Evolutionary conservation across 2,888 invertebrate genomes (phyloP).

Genomic region (Scaptomyza polygonia): DNA sequence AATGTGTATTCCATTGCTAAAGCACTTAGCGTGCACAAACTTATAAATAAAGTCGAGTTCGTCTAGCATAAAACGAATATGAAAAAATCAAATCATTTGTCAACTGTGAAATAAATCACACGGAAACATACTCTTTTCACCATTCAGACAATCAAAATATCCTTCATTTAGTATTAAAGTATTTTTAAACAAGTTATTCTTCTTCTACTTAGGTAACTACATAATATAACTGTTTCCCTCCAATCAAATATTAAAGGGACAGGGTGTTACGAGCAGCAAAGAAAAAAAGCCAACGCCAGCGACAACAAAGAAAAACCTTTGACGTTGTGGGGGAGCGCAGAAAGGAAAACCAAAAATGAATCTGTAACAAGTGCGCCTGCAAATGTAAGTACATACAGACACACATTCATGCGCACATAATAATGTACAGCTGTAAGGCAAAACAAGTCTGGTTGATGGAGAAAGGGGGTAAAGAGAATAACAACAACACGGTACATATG

Average conservation of each 20-base stretch:
- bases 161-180: too few relatives aligned
- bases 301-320: slow-evolving; percentile 54
- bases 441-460: slow-evolving; percentile 43
- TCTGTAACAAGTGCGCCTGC: slow-evolving; percentile 70
- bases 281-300: slow-evolving; percentile 24
- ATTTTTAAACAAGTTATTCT: background rate
- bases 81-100: slow-evolving; percentile 69
- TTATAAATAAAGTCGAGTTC: slow-evolving; percentile 43
- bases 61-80: slow-evolving; percentile 55
- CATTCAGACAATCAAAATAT: background rate
- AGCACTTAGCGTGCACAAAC: slow-evolving; percentile 57
- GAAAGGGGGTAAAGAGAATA: slow-evolving; percentile 2
- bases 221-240: background rate
- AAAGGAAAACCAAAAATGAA: slow-evolving; percentile 43
- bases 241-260: background rate
- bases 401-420: background rate
- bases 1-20: slow-evolving; percentile 32
- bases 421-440: slow-evolving; percentile 38
- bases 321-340: slow-evolving; percentile 44
- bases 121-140: background rate
- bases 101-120: slow-evolving; percentile 5
- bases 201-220: background rate
- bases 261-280: slow-evolving; percentile 25
- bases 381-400: slow-evolving; percentile 6
- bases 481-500: slow-evolving; percentile 13